phyloP scores from a whole-genome alignment of 2,888 invertebrate species.

The Cyclophora punctaria region DNA sequence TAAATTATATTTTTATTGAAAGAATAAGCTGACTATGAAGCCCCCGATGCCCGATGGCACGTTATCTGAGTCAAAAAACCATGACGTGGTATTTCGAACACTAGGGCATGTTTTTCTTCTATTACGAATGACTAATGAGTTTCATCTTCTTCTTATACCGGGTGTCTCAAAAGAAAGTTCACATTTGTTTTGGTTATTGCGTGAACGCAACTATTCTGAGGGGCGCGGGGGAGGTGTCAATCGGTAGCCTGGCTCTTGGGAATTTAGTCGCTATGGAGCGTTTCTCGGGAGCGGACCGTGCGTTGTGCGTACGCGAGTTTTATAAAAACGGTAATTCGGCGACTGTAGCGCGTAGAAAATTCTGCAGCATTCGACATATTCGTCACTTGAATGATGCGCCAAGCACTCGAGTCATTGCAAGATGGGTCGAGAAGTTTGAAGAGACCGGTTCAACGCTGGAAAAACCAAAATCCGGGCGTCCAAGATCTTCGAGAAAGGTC shows the following conservation, averaged over 20 bases:
- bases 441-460: slow-evolving; percentile 15
- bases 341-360: slow-evolving; percentile 17
- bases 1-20: too few species aligned
- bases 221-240: slow-evolving; percentile 5
- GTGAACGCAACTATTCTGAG: slow-evolving; percentile 3
- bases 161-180: too few species aligned
- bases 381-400: slow-evolving; percentile 3
- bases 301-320: slow-evolving; percentile 19
- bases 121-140: too few species aligned
- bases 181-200: slow-evolving; percentile 1
- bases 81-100: too few species aligned
- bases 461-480: slow-evolving; percentile 14
- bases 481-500: slow-evolving; percentile 14
- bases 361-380: slow-evolving; percentile 13
- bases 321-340: slow-evolving; percentile 20
- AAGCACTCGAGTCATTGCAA: slow-evolving; percentile 7
- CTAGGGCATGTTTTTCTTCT: too few species aligned
- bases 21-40: too few species aligned
- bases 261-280: slow-evolving; percentile 4
- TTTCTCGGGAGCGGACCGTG: slow-evolving; percentile 16
- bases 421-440: slow-evolving; percentile 15
- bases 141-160: too few species aligned
- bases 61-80: too few species aligned
- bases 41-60: too few species aligned
- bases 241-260: slow-evolving; percentile 2